A percentile compares a stretch with the other conserved stretches of the same genome.
phyloP scores from a whole-genome alignment of 2,797 vertebrate genomes.

The Sebastes diploproa region DNA sequence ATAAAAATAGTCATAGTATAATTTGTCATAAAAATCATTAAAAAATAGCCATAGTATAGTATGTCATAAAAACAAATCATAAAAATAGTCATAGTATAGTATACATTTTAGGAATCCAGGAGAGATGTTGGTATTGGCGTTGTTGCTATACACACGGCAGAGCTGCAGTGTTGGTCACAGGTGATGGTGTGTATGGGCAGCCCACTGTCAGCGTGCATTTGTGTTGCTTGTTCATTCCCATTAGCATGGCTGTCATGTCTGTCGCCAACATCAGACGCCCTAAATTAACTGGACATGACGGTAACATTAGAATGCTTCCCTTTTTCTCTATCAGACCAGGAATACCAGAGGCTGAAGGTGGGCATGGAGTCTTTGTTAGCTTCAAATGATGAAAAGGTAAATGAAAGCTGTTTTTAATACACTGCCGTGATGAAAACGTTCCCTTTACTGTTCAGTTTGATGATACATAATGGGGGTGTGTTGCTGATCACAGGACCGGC shows the following conservation, averaged over 20 bases:
- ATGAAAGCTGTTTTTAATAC: not conserved
- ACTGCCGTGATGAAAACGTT: rapidly evolving
- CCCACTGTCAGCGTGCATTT: slow-evolving; percentile 53
- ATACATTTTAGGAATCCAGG: not conserved
- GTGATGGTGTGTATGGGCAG: slow-evolving; percentile 25
- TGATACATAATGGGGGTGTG: not conserved
- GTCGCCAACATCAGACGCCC: slow-evolving; percentile 5
- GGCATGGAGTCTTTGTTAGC: slow-evolving; percentile 93
- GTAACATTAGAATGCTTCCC: not conserved
- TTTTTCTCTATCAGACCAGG: slow-evolving; percentile 85
- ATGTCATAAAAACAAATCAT: too few species aligned
- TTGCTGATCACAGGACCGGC: slow-evolving; percentile 85
- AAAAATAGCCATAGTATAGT: too few species aligned
- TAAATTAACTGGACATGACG: not conserved
- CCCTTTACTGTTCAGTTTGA: not conserved
- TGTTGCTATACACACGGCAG: not conserved
- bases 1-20: too few species aligned
- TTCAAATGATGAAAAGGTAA: slow-evolving; percentile 95
- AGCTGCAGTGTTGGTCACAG: slow-evolving; percentile 34
- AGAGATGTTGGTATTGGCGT: not conserved
- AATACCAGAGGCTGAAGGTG: slow-evolving; percentile 92
- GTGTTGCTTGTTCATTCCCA: slow-evolving; percentile 49
- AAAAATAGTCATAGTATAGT: too few species aligned
- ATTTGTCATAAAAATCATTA: too few species aligned
- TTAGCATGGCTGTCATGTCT: slow-evolving; percentile 62